Evolutionary conservation across 37 sponge, comb jelly and placozoan genomes (phyloP).

Genomic region (Haliclona indistincta): DNA sequence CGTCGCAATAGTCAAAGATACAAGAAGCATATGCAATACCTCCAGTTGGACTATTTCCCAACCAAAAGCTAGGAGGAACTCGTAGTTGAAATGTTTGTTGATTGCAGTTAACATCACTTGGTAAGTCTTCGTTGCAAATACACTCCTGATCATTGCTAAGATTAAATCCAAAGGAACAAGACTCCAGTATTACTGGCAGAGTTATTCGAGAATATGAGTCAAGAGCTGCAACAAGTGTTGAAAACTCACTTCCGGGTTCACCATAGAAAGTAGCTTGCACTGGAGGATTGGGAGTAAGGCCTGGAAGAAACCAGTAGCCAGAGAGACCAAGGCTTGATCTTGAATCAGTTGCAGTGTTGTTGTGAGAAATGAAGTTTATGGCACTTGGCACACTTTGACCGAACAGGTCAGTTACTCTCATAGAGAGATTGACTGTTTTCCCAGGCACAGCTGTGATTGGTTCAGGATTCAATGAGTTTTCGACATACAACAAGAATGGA

Average conservation of each 20-base stretch:
- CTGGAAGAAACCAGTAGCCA: conserved; percentile 21
- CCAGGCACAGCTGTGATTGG: conserved; percentile 4
- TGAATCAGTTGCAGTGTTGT: background rate
- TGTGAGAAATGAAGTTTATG: background rate
- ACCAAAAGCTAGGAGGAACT: conserved; percentile 24
- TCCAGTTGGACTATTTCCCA: conserved; percentile 23
- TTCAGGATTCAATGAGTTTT: too few relatives aligned
- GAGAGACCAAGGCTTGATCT: conserved; percentile 19
- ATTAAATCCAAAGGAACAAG: conserved; percentile 24
- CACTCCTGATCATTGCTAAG: background rate
- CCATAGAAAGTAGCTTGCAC: conserved; percentile 7
- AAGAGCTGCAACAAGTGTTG: background rate
- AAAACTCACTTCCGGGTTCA: background rate
- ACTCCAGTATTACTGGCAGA: conserved; percentile 18
- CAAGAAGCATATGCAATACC: background rate
- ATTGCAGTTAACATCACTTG: background rate
- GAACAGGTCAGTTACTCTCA: background rate
- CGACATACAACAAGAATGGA: background rate
- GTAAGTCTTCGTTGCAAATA: background rate
- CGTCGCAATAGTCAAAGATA: conserved; percentile 30
- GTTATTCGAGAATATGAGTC: conserved; percentile 4
- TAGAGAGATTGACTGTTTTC: background rate
- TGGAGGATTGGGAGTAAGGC: background rate
- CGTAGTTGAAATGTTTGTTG: background rate
- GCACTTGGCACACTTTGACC: conserved; percentile 3